phyloP scores from a whole-genome alignment of 2,797 vertebrate genomes.

The Helostoma temminkii region DNA sequence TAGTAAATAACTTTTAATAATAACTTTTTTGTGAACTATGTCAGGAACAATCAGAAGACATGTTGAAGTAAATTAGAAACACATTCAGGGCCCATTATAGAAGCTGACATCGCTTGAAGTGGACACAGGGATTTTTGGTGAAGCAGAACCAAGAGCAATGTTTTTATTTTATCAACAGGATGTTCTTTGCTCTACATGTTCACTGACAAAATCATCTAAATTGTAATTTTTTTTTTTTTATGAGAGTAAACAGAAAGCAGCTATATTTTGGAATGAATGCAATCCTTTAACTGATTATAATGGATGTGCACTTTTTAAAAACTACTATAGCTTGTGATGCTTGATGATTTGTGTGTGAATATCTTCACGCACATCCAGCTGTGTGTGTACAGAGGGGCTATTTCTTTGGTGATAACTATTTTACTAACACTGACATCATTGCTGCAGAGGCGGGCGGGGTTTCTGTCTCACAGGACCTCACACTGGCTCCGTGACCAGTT shows the following conservation, averaged over 20 bases:
- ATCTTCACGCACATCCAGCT: background rate
- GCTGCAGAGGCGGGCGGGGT: constrained; percentile 53
- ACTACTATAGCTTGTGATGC: background rate
- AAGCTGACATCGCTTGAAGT: constrained; percentile 1
- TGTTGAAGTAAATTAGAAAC: constrained; percentile 24
- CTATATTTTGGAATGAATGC: background rate
- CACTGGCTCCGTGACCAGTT: constrained; percentile 43
- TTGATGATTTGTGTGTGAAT: background rate
- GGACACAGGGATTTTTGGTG: constrained; percentile 20
- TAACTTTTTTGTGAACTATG: background rate
- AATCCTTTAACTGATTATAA: background rate
- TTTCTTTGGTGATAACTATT: constrained; percentile 34
- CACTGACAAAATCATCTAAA: background rate
- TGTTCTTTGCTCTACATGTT: background rate
- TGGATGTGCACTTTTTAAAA: background rate
- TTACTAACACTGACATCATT: constrained; percentile 62
- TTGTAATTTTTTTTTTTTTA: too few relatives aligned
- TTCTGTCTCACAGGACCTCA: constrained; percentile 59
- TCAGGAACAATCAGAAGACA: background rate
- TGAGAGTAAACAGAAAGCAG: background rate
- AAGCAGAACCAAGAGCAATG: background rate
- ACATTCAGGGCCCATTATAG: background rate
- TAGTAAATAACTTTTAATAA: background rate
- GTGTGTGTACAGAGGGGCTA: constrained; percentile 3
- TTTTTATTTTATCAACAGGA: background rate